Percentiles rank a stretch among this genome's conserved stretches.
Conservation (phyloP, 2,888 invertebrate species). For the Gastracanthus pulcherrimus region DNA sequence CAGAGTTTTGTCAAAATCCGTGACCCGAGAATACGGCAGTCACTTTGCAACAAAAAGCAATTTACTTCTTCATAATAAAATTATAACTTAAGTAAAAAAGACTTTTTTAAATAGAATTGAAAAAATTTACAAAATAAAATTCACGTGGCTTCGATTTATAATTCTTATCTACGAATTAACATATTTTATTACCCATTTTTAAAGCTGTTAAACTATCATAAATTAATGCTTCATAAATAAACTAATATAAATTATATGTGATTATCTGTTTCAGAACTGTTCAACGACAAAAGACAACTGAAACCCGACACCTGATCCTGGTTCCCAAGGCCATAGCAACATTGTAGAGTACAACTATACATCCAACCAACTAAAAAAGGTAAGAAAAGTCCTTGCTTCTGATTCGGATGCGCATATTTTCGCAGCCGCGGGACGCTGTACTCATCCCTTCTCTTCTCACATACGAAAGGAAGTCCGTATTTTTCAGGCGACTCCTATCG, state of each 20-base stretch:
- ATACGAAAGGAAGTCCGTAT: constrained; percentile 29
- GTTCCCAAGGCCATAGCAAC: neutral
- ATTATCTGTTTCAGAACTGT: constrained; percentile 15
- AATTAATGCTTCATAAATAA: neutral
- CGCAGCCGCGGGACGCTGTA: neutral
- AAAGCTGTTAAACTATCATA: too few species aligned
- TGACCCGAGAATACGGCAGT: too few species aligned
- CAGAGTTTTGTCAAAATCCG: too few species aligned
- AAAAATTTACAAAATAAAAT: too few species aligned
- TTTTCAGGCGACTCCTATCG: constrained; percentile 28
- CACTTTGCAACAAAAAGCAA: too few species aligned
- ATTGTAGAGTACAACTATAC: neutral
- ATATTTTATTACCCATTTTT: neutral
- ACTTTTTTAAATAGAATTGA: too few species aligned
- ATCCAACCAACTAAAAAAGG: constrained; percentile 2
- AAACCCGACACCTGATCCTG: constrained; percentile 3
- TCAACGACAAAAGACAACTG: neutral
- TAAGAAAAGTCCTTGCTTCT: constrained; percentile 36
- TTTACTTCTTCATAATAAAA: too few species aligned
- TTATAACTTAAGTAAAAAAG: too few species aligned
- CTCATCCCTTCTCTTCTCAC: neutral
- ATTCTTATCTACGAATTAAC: too few species aligned
- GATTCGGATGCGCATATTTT: constrained; percentile 41
- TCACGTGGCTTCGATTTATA: too few species aligned
- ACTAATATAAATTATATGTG: constrained; percentile 20